Conservation (phyloP, 2,797 vertebrate genomes). For the Nyctibius grandis region DNA sequence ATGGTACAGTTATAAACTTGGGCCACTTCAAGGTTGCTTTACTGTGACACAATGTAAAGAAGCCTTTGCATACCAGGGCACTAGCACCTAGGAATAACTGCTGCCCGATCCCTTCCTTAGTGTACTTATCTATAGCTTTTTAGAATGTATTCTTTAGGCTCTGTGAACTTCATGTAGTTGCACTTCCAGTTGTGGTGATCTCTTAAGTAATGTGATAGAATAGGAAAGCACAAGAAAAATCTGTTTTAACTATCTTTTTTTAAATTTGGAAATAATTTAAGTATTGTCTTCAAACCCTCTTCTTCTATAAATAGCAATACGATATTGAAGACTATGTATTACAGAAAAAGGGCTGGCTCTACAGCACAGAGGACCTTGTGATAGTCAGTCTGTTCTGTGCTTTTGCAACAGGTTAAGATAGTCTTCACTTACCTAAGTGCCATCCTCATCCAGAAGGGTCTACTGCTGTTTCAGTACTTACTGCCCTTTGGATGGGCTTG, state of each 20-base stretch:
- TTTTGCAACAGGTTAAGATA: too few species aligned
- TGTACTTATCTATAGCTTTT: not conserved
- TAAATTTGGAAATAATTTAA: not conserved
- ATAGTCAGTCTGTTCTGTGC: not conserved
- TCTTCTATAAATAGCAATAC: not conserved
- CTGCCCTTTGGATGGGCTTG: not conserved
- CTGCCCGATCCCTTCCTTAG: not conserved
- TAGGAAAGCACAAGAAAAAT: not conserved
- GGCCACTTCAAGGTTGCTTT: not conserved
- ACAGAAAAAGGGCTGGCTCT: not conserved
- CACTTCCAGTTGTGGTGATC: not conserved
- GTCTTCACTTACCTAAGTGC: not conserved
- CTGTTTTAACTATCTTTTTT: not conserved
- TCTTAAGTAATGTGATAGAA: not conserved
- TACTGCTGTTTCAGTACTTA: not conserved
- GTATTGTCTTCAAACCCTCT: not conserved
- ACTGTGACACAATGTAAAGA: not conserved
- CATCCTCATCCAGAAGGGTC: not conserved
- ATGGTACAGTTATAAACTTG: not conserved
- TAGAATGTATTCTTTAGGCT: not conserved
- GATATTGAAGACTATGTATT: not conserved
- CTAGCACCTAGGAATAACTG: not conserved
- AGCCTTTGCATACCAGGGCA: rapidly evolving
- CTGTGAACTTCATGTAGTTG: not conserved
- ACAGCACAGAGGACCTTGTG: not conserved